Conservation (phyloP, 2,797 vertebrate species). For the Brachyalestes nurse region DNA sequence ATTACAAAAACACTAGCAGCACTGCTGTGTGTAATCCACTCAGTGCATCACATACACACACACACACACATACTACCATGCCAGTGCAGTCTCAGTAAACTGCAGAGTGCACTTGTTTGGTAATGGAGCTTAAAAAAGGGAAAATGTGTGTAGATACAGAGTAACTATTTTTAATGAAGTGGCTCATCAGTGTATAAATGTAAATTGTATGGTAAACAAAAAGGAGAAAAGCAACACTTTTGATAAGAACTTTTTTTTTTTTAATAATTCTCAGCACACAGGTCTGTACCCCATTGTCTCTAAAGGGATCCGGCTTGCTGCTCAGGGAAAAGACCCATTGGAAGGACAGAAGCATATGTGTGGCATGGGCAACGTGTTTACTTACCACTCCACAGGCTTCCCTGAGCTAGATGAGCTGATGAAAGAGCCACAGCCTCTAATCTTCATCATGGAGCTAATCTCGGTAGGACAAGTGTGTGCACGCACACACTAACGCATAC, state of each 20-base stretch:
- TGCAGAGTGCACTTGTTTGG: too few species aligned
- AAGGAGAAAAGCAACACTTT: background rate
- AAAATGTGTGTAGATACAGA: too few species aligned
- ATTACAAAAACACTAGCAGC: too few species aligned
- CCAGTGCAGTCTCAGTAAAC: too few species aligned
- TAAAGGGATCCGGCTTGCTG: constrained; percentile 85
- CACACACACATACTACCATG: too few species aligned
- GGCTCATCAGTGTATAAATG: background rate
- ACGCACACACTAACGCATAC: constrained; percentile 26
- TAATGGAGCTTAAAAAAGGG: too few species aligned
- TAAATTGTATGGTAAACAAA: background rate
- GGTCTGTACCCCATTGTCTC: constrained; percentile 87
- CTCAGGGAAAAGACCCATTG: constrained; percentile 85
- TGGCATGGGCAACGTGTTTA: constrained; percentile 89
- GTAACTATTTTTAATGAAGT: too few species aligned
- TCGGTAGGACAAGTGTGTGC: constrained; percentile 71
- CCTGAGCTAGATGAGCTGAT: constrained; percentile 88
- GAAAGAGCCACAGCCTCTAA: constrained; percentile 83
- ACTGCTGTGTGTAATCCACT: too few species aligned
- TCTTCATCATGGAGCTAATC: constrained; percentile 90
- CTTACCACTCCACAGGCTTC: constrained; percentile 87
- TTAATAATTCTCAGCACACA: constrained; percentile 81
- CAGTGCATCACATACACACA: too few species aligned
- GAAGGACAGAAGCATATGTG: constrained; percentile 89
- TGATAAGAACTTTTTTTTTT: background rate